These are phyloP conservation scores for Neoitamus cyanurus DNA, from an alignment of 2,888 invertebrate species.

Conservation along the genomic window DNA sequence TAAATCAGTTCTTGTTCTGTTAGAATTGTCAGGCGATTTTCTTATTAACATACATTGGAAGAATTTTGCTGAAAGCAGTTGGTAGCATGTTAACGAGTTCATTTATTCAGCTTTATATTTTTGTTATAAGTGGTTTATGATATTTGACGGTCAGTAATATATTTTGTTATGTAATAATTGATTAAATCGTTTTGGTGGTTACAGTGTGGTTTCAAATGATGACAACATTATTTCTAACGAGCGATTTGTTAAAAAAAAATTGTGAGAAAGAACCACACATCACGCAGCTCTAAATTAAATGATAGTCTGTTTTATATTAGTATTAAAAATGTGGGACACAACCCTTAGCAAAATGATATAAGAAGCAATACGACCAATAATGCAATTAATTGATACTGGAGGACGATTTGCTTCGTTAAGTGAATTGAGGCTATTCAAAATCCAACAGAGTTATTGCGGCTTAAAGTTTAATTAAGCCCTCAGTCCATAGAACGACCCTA, in stretches of 20 bases:
- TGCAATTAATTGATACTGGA: neutral
- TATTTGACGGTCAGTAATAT: neutral
- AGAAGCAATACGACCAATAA: neutral
- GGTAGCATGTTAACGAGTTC: slow-evolving; percentile 18
- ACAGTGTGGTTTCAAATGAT: neutral
- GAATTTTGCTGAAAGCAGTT: neutral
- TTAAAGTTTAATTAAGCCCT: too few relatives aligned
- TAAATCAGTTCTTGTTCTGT: slow-evolving; percentile 15
- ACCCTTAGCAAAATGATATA: neutral
- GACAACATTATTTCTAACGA: neutral
- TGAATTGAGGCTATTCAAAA: too few relatives aligned
- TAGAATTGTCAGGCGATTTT: neutral
- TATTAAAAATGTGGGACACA: too few relatives aligned
- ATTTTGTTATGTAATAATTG: neutral
- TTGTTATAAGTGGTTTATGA: neutral
- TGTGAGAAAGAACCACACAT: neutral
- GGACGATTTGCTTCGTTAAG: too few relatives aligned
- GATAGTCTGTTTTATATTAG: too few relatives aligned
- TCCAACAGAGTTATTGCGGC: too few relatives aligned
- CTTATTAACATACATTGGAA: neutral
- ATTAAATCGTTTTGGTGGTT: neutral
- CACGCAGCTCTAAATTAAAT: neutral
- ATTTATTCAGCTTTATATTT: slow-evolving; percentile 12
- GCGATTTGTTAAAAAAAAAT: neutral
- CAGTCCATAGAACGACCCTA: too few relatives aligned